phyloP scores from a whole-genome alignment of 1,140 invertebrate genomes.

The Latrodectus geometricus region DNA sequence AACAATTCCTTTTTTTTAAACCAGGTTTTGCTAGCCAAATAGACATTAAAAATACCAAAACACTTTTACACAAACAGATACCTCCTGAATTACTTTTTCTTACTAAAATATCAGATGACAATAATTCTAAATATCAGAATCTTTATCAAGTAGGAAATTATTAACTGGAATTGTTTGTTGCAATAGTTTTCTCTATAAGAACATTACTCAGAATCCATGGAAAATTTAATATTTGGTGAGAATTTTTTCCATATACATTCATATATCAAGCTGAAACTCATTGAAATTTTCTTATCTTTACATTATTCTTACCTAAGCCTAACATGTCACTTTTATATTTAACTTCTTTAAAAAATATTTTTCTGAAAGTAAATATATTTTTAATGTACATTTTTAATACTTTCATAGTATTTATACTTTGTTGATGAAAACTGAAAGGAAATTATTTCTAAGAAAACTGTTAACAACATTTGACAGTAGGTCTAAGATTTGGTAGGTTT shows the following conservation, averaged over 20 bases:
- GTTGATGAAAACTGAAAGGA: no score
- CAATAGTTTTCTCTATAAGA: slow-evolving; percentile 7
- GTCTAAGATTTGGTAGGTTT: no score
- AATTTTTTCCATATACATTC: slow-evolving; percentile 6
- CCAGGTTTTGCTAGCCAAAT: slow-evolving; percentile 22
- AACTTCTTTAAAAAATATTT: slow-evolving; percentile 19
- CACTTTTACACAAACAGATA: neutral
- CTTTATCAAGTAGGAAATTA: slow-evolving; percentile 19
- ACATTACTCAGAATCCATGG: slow-evolving; percentile 54
- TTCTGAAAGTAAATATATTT: neutral
- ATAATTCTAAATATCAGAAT: slow-evolving; percentile 3
- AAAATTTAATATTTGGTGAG: slow-evolving; percentile 22
- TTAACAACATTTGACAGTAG: no score
- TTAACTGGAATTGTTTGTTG: neutral
- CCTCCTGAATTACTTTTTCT: neutral
- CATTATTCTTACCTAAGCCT: neutral
- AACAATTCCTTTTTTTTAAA: neutral
- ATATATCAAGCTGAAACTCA: slow-evolving; percentile 55
- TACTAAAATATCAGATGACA: slow-evolving; percentile 3
- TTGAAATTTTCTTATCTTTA: slow-evolving; percentile 3
- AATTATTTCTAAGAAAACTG: no score
- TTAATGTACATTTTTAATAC: slow-evolving; percentile 21
- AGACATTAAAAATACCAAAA: neutral
- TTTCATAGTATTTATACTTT: slow-evolving; percentile 7
- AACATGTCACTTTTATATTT: slow-evolving; percentile 1